These are phyloP conservation scores for Psittacula echo DNA, from an alignment of 2,797 vertebrate species.

Conservation along the genomic window DNA sequence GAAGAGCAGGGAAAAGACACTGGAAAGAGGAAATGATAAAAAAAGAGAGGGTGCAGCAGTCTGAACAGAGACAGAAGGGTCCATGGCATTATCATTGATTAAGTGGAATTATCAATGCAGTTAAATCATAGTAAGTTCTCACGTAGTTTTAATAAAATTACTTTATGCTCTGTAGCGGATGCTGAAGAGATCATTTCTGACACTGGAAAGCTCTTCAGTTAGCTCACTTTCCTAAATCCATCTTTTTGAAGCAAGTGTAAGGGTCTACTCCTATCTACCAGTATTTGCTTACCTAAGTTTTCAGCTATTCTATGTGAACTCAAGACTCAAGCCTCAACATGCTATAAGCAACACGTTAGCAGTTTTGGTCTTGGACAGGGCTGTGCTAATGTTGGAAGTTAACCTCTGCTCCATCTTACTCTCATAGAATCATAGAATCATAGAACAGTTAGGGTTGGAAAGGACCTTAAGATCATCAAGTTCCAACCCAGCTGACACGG, in stretches of 20 bases:
- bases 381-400: background rate
- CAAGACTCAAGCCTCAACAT: background rate
- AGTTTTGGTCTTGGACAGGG: background rate
- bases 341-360: background rate
- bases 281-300: background rate
- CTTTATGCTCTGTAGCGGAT: background rate
- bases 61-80: background rate
- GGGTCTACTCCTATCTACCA: background rate
- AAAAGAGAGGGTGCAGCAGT: background rate
- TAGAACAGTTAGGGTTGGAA: too few species aligned
- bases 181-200: slow-evolving; percentile 6
- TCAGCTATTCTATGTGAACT: background rate
- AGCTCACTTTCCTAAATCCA: background rate
- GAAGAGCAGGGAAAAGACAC: background rate
- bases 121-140: background rate
- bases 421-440: background rate
- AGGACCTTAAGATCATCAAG: too few species aligned
- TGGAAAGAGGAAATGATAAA: background rate
- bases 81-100: background rate
- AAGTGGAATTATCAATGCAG: background rate
- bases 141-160: background rate
- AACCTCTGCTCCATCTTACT: background rate
- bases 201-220: background rate
- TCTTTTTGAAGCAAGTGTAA: background rate
- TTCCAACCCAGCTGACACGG: too few species aligned